Evolutionary conservation across 2,113 vertebrate genomes (phyloP).

Genomic region (Halichoeres trimaculatus): DNA sequence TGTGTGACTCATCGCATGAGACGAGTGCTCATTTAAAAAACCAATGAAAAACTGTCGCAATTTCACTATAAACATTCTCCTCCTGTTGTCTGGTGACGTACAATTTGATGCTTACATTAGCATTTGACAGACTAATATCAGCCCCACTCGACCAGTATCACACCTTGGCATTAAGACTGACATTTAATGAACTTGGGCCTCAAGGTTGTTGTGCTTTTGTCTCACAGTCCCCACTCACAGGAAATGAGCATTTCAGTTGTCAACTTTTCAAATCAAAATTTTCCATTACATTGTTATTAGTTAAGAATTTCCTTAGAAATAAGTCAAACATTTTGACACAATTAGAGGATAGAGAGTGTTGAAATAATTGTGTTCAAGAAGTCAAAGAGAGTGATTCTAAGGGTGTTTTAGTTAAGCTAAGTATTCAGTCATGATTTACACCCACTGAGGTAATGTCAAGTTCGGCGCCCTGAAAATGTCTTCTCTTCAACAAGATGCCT

Average conservation of each 20-base stretch:
- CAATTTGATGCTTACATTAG: background rate
- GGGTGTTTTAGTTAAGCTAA: constrained; percentile 36
- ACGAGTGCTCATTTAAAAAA: constrained; percentile 30
- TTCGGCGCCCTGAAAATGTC: constrained; percentile 66
- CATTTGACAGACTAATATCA: background rate
- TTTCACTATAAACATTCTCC: background rate
- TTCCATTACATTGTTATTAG: constrained; percentile 16
- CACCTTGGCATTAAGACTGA: rapidly evolving
- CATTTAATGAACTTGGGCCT: background rate
- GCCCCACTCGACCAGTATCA: constrained; percentile 2
- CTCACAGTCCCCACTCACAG: constrained; percentile 23
- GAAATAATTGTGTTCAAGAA: constrained; percentile 35
- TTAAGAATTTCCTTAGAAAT: constrained; percentile 23
- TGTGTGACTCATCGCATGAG: constrained; percentile 58
- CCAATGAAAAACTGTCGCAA: constrained; percentile 19
- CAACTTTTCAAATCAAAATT: constrained; percentile 11
- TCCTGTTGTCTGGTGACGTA: constrained; percentile 11
- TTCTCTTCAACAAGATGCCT: constrained; percentile 69
- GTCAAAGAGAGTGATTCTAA: background rate
- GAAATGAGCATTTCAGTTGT: constrained; percentile 37
- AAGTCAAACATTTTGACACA: constrained; percentile 44
- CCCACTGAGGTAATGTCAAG: constrained; percentile 68
- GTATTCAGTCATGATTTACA: constrained; percentile 68
- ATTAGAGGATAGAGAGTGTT: constrained; percentile 28
- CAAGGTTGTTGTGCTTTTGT: constrained; percentile 35